Percentiles rank a stretch among this genome's conserved stretches.
These are phyloP conservation scores for Ypsolopha sequella DNA, from an alignment of 2,888 invertebrate genomes.

Conservation along the genomic window DNA sequence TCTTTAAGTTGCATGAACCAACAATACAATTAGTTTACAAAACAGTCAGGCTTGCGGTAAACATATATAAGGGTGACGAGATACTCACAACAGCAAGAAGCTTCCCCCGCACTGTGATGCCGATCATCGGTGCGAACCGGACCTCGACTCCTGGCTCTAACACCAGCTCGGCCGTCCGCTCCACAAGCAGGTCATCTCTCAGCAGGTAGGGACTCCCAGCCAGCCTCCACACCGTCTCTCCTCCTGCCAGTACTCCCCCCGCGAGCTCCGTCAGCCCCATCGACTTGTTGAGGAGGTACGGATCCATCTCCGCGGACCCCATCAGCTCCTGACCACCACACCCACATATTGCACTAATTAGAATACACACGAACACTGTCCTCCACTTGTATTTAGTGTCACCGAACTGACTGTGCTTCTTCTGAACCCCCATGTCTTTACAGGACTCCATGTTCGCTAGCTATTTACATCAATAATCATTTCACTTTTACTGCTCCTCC, in stretches of 20 bases:
- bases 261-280: conserved; percentile 69
- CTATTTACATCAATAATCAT: conserved; percentile 48
- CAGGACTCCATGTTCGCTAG: conserved; percentile 48
- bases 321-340: conserved; percentile 46
- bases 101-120: conserved; percentile 92
- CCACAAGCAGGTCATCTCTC: conserved; percentile 84
- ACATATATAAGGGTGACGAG: too few species aligned
- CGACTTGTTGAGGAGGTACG: conserved; percentile 54
- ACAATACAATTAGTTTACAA: too few species aligned
- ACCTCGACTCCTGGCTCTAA: conserved; percentile 93
- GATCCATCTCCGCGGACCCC: conserved; percentile 33
- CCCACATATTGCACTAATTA: conserved; percentile 16
- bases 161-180: conserved; percentile 81
- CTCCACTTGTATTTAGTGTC: conserved; percentile 69
- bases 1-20: too few species aligned
- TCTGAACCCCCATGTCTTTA: conserved; percentile 59
- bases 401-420: conserved; percentile 64
- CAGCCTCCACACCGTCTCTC: conserved; percentile 65
- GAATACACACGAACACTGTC: conserved; percentile 33
- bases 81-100: conserved; percentile 87
- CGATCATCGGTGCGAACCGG: conserved; percentile 91
- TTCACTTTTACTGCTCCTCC: conserved; percentile 42
- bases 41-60: too few species aligned
- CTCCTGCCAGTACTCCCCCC: conserved; percentile 73
- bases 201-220: conserved; percentile 81